A percentile compares a stretch with the other conserved stretches of the same genome.
Evolutionary conservation across 1,140 invertebrate genomes (phyloP).

Genomic region (Hyles euphorbiae): DNA sequence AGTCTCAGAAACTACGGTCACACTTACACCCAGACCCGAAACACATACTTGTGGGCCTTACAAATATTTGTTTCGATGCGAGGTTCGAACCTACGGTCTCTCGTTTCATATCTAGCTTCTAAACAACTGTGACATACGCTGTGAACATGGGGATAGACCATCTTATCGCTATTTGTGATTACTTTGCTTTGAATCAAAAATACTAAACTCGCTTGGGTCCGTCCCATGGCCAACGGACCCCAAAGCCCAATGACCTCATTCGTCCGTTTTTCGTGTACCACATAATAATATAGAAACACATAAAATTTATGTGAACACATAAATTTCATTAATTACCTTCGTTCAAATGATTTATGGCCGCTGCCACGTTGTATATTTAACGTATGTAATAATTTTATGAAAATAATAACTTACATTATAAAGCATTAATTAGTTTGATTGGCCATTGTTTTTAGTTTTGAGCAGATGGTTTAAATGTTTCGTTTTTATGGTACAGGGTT

Average conservation of each 20-base stretch:
- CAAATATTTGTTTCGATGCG: too few relatives aligned
- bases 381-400: conserved; percentile 27
- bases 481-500: not conserved
- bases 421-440: too few relatives aligned
- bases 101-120: too few relatives aligned
- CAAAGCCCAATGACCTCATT: conserved; percentile 28
- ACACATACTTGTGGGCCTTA: too few relatives aligned
- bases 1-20: too few relatives aligned
- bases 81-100: too few relatives aligned
- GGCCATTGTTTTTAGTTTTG: conserved; percentile 29
- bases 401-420: conserved; percentile 29
- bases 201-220: too few relatives aligned
- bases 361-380: conserved; percentile 45
- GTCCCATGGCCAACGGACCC: not conserved
- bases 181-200: too few relatives aligned
- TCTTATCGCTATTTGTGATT: too few relatives aligned
- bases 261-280: conserved; percentile 24
- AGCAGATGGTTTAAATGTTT: conserved; percentile 10
- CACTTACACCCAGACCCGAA: too few relatives aligned
- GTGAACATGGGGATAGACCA: too few relatives aligned
- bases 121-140: too few relatives aligned
- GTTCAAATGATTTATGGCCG: conserved; percentile 51
- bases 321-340: conserved; percentile 66
- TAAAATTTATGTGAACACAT: conserved; percentile 57
- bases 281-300: conserved; percentile 29